Evolutionary conservation across 1,140 invertebrate species (phyloP), one percentile per base, ranked within the genome.

Genomic region (Bombus huntii): DNA sequence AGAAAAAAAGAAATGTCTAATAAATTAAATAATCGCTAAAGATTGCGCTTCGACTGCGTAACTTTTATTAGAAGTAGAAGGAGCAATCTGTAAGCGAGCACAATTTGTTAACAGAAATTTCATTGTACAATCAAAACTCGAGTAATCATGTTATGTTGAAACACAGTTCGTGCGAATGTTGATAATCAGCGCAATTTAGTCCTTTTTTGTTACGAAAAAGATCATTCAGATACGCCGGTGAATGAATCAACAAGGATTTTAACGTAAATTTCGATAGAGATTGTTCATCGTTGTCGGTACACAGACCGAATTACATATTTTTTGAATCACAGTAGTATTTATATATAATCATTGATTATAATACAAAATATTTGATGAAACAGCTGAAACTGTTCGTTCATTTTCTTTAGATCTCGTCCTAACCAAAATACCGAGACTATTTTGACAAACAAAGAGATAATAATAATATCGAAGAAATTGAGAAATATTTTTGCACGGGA

Each of bases 71-170:
- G 9, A 57, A 10, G 10, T 66, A 47, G 34, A 53, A 72, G 68
- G 37, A 57, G 37, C 47, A 72, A 72, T 34, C 25, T 71, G 57
- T 47, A 37, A n/a, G 79, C 79, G 79, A 81, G 68, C 37, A 42
- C 37, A 59, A 71, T 59, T 34, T 81, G 47, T 71, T 59, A 42
- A 81, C 10, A 18, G 18, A 70, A 70, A 73, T 81, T 59, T 72
- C 31, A 81, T 34, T 18, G n/a, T 81, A 62, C 75, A 62, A 77
- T 62, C 25, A 59, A n/a, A 42, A 62, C 6, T 42, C 34, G 5
- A 62, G 15, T 10, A 31, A 31, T 62, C 25, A 3, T 10, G 10
- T 42, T 62, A 9, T 9, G 4, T 28, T 25, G 31, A 18, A n/a
- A 28, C 5, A 12, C 5, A 3, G 0, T 2, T 31, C 18, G 18